phyloP scores from a whole-genome alignment of 2,888 invertebrate genomes.

The Callosobruchus maculatus region DNA sequence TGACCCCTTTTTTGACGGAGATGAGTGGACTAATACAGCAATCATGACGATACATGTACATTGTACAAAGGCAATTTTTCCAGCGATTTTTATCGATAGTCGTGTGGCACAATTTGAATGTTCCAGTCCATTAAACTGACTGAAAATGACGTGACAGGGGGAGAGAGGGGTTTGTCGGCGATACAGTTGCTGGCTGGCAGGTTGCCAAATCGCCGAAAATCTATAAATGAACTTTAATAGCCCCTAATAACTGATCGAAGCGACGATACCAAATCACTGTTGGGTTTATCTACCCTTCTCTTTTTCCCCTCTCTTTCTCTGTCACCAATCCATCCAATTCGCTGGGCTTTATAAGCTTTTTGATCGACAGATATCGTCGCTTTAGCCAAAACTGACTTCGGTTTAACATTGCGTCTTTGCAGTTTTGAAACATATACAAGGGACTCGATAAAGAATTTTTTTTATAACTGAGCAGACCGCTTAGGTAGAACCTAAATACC shows the following conservation, averaged over 20 bases:
- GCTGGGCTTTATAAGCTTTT: background rate
- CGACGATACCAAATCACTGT: background rate
- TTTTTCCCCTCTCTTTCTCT: background rate
- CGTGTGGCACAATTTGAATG: background rate
- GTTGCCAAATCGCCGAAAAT: background rate
- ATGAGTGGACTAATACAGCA: too few species aligned
- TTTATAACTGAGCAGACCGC: too few species aligned
- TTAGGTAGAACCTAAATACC: too few species aligned
- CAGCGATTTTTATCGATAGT: background rate
- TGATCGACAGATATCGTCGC: background rate
- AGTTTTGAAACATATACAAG: too few species aligned
- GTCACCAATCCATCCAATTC: background rate
- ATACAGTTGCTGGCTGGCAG: background rate
- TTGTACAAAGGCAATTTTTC: background rate
- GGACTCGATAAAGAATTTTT: too few species aligned
- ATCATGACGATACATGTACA: background rate
- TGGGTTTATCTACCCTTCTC: too few species aligned
- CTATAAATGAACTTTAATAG: background rate
- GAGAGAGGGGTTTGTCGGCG: background rate
- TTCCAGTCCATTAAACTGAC: background rate
- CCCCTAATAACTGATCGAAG: background rate
- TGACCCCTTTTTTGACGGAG: too few species aligned
- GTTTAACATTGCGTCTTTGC: too few species aligned
- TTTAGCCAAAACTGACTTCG: background rate
- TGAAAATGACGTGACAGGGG: background rate